Evolutionary conservation across 2,888 invertebrate species (phyloP).

Genomic region (Philereme transversata): DNA sequence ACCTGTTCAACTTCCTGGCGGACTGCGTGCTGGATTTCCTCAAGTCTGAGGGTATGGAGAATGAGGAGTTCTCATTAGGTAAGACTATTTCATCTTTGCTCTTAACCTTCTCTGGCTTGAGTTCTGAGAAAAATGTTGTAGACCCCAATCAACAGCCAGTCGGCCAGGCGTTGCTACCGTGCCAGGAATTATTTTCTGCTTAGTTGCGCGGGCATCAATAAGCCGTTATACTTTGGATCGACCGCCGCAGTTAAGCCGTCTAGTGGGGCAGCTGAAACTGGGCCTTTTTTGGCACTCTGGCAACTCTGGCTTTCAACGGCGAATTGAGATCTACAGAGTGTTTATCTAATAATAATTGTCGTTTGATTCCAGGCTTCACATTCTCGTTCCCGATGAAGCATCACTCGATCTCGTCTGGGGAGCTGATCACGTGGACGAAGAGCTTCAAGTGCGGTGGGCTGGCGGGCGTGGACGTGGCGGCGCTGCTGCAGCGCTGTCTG

Average conservation of each 20-base stretch:
- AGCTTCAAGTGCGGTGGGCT: conserved; percentile 90
- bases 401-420: conserved; percentile 88
- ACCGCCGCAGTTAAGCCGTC: too few species aligned
- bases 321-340: too few species aligned
- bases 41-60: conserved; percentile 82
- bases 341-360: background rate
- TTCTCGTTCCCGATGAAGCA: conserved; percentile 94
- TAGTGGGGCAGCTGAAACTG: too few species aligned
- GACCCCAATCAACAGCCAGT: too few species aligned
- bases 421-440: conserved; percentile 93
- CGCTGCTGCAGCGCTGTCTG: conserved; percentile 87
- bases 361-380: conserved; percentile 87
- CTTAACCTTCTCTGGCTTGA: too few species aligned
- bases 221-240: too few species aligned
- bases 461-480: conserved; percentile 87
- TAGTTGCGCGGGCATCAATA: too few species aligned
- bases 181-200: too few species aligned
- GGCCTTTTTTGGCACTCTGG: too few species aligned
- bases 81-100: conserved; percentile 37
- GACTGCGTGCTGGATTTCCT: conserved; percentile 89
- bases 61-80: conserved; percentile 87
- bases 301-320: too few species aligned
- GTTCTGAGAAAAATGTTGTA: too few species aligned
- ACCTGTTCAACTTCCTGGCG: conserved; percentile 90
- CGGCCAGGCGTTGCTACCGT: too few species aligned